These are phyloP conservation scores for Actinia tenebrosa DNA, from an alignment of 64 coral and sea anemone species.

Conservation along the genomic window DNA sequence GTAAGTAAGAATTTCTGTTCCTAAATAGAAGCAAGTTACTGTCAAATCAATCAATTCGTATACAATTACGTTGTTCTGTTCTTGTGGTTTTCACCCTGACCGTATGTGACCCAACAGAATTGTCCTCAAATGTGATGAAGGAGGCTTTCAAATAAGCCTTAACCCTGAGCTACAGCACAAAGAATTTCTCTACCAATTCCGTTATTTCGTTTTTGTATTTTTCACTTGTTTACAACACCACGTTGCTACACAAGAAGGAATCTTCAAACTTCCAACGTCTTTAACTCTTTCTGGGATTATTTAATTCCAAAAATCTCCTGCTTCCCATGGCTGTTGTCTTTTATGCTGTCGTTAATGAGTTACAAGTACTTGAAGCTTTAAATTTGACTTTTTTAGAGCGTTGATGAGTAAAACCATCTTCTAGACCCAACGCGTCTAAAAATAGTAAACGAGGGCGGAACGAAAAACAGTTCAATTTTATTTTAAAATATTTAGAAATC, in stretches of 20 bases:
- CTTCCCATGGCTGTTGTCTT: background rate
- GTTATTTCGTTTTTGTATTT: background rate
- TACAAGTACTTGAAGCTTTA: background rate
- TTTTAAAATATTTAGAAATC: background rate
- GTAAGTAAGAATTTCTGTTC: background rate
- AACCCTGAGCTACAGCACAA: background rate
- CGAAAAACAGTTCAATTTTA: background rate
- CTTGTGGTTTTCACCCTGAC: slow-evolving; percentile 10
- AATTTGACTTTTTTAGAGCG: background rate
- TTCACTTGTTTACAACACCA: background rate
- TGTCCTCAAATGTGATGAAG: slow-evolving; percentile 16
- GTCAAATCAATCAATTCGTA: background rate
- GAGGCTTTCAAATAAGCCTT: slow-evolving; percentile 9
- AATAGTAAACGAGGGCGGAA: background rate
- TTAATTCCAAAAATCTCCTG: background rate
- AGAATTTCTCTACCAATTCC: background rate
- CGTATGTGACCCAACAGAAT: slow-evolving; percentile 18
- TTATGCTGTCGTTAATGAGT: slow-evolving; percentile 1
- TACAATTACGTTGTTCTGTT: background rate
- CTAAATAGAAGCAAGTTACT: slow-evolving; percentile 6
- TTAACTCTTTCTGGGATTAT: background rate
- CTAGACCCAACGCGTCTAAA: background rate
- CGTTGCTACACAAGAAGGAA: background rate
- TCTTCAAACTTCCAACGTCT: background rate
- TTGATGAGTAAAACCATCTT: background rate